Evolutionary conservation across 64 coral and sea anemone genomes (phyloP), one percentile per base, ranked within the genome.

Genomic region (Orbicella faveolata): DNA sequence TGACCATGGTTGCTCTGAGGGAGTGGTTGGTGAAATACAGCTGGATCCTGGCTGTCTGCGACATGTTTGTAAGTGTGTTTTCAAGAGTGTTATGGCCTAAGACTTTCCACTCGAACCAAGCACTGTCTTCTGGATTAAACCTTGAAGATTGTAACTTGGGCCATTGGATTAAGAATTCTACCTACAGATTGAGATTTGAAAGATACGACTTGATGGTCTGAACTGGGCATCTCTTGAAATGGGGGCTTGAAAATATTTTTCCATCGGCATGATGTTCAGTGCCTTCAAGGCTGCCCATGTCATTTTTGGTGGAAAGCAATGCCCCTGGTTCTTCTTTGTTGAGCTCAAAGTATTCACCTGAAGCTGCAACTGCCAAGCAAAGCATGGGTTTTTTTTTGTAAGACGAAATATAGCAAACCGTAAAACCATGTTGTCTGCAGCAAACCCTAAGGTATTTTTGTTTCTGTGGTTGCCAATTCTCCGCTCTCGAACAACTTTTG

Each of bases 31-130:
- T 88, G 33, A 44, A 44, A 48, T 86, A 86, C 3, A 13, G 36
- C 15, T 4, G 6, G 30, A 86, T 86, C 11, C 83, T 66, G 36
- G 78, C 89, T 25, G 78, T 73, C 25, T 74, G 9, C 1, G 36
- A 52, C 89, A 90, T 90, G 39, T 53, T 53, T 53, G 4, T 53
- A 4, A 53, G 10, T 10, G 10, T 53, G 52, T 53, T 53, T 81
- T 91, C 80, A 18, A 91, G 72, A 13, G n/a, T 84, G 80, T 91
- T 84, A n/a, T 91, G 89, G 10, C 67, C 89, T 52, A 62, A 91
- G 17, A 13, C 41, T 34, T 36, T 62, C 52, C 8, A 34, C 14
- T 91, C 80, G 26, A 57, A 91, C 89, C 80, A 85, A 5, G 85
- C 25, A 3, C 3, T 61, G 34, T 63, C 52, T 53, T 53, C 52